Percentiles rank a stretch among this genome's conserved stretches.
Evolutionary conservation across 1,140 invertebrate species (phyloP).

Genomic region (Drosophila varians): DNA sequence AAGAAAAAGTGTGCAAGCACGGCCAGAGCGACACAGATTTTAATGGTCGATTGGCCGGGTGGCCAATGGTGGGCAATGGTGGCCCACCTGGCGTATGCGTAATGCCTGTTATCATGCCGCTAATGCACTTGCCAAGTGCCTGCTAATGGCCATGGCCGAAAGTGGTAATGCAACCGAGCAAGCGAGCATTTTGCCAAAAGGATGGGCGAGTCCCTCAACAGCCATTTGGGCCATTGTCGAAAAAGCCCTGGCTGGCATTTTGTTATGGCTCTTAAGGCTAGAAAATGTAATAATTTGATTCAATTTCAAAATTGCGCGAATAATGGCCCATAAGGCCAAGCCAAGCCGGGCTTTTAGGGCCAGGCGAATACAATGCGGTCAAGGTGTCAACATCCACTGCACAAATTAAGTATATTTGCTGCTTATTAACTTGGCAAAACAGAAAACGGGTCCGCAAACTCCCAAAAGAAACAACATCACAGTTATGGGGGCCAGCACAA

Average conservation of each 20-base stretch:
- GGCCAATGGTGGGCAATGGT: background rate
- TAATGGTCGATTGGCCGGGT: background rate
- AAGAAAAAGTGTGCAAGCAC: constrained; percentile 68
- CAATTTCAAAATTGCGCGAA: constrained; percentile 46
- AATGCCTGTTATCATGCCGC: constrained; percentile 62
- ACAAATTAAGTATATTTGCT: constrained; percentile 39
- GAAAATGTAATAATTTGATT: constrained; percentile 61
- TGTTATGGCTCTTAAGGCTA: constrained; percentile 56
- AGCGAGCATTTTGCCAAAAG: constrained; percentile 30
- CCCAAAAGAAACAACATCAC: constrained; percentile 16
- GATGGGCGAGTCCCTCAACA: constrained; percentile 22
- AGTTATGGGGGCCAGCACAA: constrained; percentile 52
- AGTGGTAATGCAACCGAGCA: constrained; percentile 48
- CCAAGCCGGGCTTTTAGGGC: background rate
- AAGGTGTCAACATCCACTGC: constrained; percentile 62
- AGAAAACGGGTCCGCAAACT: constrained; percentile 34
- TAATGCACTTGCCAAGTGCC: constrained; percentile 48
- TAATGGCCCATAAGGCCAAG: constrained; percentile 70
- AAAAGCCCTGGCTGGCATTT: constrained; percentile 36
- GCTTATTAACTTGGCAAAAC: constrained; percentile 43
- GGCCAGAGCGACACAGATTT: constrained; percentile 52
- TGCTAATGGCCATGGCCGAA: constrained; percentile 42
- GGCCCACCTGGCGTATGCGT: constrained; percentile 56
- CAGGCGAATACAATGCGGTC: constrained; percentile 61
- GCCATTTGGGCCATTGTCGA: constrained; percentile 7